These are phyloP conservation scores for Caerostris darwini DNA, from an alignment of 1,140 invertebrate species.

Conservation along the genomic window DNA sequence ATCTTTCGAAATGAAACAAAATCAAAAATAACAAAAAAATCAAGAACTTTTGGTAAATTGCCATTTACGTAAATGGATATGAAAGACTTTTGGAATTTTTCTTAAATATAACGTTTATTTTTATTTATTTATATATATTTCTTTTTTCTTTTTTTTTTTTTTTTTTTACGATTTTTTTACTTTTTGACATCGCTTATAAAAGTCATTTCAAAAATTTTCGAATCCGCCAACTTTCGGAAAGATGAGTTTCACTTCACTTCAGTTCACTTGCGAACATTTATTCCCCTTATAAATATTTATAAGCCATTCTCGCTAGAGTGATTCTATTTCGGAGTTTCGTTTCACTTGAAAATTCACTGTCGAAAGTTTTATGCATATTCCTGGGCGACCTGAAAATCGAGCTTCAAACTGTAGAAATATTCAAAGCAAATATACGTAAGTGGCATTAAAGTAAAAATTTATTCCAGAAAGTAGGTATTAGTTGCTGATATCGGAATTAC, in stretches of 20 bases:
- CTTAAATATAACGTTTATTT: constrained; percentile 6
- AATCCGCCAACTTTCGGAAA: background rate
- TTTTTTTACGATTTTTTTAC: no score
- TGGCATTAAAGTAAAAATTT: background rate
- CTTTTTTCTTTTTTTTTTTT: no score
- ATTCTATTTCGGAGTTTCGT: constrained; percentile 23
- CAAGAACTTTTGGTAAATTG: constrained; percentile 13
- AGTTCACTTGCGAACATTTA: constrained; percentile 22
- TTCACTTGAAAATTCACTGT: constrained; percentile 11
- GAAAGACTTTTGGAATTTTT: background rate
- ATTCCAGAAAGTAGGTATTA: background rate
- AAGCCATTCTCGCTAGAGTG: background rate
- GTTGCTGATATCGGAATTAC: background rate
- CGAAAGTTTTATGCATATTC: constrained; percentile 50
- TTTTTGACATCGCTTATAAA: constrained; percentile 7
- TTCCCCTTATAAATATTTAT: constrained; percentile 54
- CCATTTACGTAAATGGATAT: constrained; percentile 46
- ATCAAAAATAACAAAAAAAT: background rate
- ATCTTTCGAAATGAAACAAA: background rate
- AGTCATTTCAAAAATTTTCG: constrained; percentile 38
- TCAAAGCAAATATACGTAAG: constrained; percentile 5
- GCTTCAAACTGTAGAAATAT: background rate
- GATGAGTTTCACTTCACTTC: constrained; percentile 29
- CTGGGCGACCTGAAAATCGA: background rate
- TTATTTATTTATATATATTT: no score